Evolutionary conservation across 2,113 vertebrate genomes (phyloP).

Genomic region (Lipotes vexillifer): DNA sequence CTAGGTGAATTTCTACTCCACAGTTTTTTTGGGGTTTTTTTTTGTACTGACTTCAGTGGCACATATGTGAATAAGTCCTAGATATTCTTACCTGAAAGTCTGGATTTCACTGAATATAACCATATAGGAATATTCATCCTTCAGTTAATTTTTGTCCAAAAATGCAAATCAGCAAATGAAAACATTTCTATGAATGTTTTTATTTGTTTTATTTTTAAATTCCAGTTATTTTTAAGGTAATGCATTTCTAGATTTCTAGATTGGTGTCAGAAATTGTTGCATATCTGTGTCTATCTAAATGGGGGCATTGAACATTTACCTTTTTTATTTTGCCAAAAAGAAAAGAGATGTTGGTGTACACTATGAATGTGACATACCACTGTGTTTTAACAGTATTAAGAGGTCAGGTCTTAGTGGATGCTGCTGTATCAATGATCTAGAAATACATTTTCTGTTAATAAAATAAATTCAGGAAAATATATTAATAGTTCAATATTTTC

Average conservation of each 20-base stretch:
- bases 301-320: neutral
- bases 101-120: neutral
- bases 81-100: neutral
- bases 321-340: neutral
- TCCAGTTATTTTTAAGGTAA: neutral
- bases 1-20: neutral
- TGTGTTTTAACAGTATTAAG: neutral
- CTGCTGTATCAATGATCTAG: neutral
- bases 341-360: neutral
- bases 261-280: neutral
- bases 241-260: neutral
- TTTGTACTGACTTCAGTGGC: neutral
- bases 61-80: neutral
- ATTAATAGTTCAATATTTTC: neutral
- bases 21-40: neutral
- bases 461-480: neutral
- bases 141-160: neutral
- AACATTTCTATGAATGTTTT: neutral
- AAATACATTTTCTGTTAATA: neutral
- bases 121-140: neutral
- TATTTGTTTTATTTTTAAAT: neutral
- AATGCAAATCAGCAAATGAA: neutral
- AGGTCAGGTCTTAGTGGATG: neutral
- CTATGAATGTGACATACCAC: neutral
- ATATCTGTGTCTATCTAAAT: neutral